These are phyloP conservation scores for Centruroides sculpturatus DNA, from an alignment of 1,140 invertebrate genomes.

Conservation along the genomic window DNA sequence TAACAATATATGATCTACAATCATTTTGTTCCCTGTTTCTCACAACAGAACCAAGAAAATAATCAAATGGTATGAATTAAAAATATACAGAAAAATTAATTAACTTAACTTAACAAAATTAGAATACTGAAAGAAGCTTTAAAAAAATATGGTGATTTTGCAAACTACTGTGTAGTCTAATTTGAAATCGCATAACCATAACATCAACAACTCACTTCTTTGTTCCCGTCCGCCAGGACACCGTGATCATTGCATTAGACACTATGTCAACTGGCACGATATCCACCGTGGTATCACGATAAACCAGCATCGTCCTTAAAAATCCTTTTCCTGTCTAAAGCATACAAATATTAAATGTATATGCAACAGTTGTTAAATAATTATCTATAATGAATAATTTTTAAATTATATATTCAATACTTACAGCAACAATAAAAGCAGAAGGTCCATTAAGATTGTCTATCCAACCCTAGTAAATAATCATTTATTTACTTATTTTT, in stretches of 20 bases:
- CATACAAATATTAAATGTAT: background rate
- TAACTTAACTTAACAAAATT: too few relatives aligned
- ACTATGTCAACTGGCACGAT: conserved; percentile 35
- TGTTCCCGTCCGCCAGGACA: conserved; percentile 23
- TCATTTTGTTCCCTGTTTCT: too few relatives aligned
- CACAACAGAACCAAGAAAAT: too few relatives aligned
- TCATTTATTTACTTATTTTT: too few relatives aligned
- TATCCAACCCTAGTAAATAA: conserved; percentile 33
- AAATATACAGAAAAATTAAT: too few relatives aligned
- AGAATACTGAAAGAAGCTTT: too few relatives aligned
- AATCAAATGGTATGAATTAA: too few relatives aligned
- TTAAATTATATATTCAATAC: background rate
- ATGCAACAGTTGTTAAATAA: background rate
- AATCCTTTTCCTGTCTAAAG: conserved; percentile 32
- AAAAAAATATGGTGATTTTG: too few relatives aligned
- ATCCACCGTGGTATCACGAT: conserved; percentile 26
- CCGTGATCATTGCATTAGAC: conserved; percentile 30
- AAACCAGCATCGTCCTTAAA: conserved; percentile 32
- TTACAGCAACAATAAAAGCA: conserved; percentile 35
- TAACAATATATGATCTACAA: too few relatives aligned
- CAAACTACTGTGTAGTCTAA: too few relatives aligned
- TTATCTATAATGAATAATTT: background rate
- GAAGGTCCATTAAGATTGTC: conserved; percentile 41
- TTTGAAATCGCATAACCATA: too few relatives aligned
- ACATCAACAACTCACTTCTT: background rate